These are phyloP conservation scores for Arenaria interpres DNA, from an alignment of 2,113 vertebrate genomes.

Conservation along the genomic window DNA sequence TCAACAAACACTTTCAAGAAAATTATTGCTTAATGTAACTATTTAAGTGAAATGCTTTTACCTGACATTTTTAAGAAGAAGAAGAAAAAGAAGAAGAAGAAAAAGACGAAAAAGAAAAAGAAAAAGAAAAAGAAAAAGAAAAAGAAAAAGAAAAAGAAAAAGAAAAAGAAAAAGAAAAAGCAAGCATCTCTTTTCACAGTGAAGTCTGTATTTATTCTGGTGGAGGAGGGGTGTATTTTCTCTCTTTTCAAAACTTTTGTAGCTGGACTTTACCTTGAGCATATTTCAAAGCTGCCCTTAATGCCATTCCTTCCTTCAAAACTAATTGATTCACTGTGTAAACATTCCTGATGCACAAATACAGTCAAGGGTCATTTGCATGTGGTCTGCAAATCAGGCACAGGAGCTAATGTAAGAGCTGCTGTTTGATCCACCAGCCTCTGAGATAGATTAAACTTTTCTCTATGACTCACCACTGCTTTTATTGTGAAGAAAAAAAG, in stretches of 20 bases:
- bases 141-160: neutral
- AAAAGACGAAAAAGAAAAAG: neutral
- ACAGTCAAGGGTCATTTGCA: neutral
- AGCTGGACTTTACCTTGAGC: neutral
- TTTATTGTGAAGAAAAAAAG: neutral
- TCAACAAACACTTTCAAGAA: neutral
- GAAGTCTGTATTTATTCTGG: neutral
- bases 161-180: neutral
- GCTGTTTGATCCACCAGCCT: neutral
- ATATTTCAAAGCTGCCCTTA: constrained; percentile 5
- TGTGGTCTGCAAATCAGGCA: neutral
- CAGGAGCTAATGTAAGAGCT: neutral
- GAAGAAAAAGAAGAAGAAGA: no score
- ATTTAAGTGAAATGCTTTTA: neutral
- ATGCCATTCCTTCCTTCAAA: neutral
- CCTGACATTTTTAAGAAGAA: neutral
- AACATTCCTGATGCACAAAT: constrained; percentile 17
- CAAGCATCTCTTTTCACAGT: neutral
- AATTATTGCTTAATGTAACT: neutral
- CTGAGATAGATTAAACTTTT: neutral
- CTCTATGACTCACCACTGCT: neutral
- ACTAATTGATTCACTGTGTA: neutral
- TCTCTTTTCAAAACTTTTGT: neutral
- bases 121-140: neutral
- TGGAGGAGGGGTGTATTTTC: neutral